Percentiles rank a stretch among this genome's conserved stretches.
These are phyloP conservation scores for Bombylius major DNA, from an alignment of 2,888 invertebrate genomes.

Conservation along the genomic window DNA sequence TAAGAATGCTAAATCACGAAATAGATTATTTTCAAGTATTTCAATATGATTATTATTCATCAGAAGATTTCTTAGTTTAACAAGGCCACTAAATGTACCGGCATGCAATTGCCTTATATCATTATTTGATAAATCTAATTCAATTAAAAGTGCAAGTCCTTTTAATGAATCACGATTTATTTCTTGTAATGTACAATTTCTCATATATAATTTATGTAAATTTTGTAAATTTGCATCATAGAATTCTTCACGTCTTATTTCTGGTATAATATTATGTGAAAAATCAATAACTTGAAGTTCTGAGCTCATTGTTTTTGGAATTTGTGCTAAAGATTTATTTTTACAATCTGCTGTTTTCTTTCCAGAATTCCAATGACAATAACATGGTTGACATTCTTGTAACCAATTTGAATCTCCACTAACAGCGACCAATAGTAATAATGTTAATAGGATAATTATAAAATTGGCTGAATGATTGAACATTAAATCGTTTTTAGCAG, in stretches of 20 bases:
- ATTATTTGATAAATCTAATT: conserved; percentile 70
- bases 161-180: conserved; percentile 65
- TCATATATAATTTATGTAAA: conserved; percentile 65
- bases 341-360: conserved; percentile 74
- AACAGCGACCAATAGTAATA: background rate
- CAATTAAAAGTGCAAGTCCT: conserved; percentile 64
- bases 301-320: conserved; percentile 60
- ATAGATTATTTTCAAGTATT: conserved; percentile 60
- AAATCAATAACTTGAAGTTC: conserved; percentile 62
- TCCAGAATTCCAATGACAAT: conserved; percentile 76
- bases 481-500: background rate
- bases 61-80: conserved; percentile 55
- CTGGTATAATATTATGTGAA: conserved; percentile 53
- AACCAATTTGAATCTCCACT: conserved; percentile 28
- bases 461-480: background rate
- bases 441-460: background rate
- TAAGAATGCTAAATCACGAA: conserved; percentile 57
- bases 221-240: conserved; percentile 56
- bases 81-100: conserved; percentile 57
- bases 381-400: conserved; percentile 43
- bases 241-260: conserved; percentile 55
- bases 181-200: conserved; percentile 57
- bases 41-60: conserved; percentile 65
- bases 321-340: conserved; percentile 47
- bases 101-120: conserved; percentile 50